phyloP scores from a whole-genome alignment of 2,113 vertebrate species.

The Parus major region DNA sequence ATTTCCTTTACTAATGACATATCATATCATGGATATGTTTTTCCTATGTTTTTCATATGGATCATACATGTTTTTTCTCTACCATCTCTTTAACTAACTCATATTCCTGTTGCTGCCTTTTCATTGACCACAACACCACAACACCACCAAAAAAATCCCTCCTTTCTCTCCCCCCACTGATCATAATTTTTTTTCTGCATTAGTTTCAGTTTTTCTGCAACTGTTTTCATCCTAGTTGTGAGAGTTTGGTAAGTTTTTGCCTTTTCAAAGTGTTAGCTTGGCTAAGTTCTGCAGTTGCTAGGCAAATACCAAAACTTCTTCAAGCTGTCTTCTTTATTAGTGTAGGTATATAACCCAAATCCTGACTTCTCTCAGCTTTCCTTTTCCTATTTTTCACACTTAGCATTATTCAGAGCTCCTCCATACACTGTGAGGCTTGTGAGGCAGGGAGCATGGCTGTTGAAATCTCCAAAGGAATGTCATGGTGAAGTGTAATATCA shows the following conservation, averaged over 20 bases:
- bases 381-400: neutral
- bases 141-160: neutral
- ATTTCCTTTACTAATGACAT: neutral
- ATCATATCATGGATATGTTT: no score
- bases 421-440: neutral
- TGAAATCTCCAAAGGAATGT: neutral
- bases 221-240: neutral
- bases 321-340: neutral
- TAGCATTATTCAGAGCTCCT: neutral
- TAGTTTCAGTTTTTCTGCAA: neutral
- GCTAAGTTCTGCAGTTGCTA: neutral
- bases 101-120: neutral
- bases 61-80: neutral
- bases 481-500: neutral
- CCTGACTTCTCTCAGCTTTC: neutral
- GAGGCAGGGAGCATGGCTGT: neutral
- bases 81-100: neutral
- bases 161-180: fast-evolving
- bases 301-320: neutral
- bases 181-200: neutral
- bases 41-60: no score
- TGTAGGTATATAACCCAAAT: neutral
- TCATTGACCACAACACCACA: neutral
- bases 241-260: neutral
- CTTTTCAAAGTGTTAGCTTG: neutral